Percentiles rank a stretch among this genome's conserved stretches.
Conservation (phyloP, 2,113 vertebrate genomes). For the Choloepus hoffmanni region DNA sequence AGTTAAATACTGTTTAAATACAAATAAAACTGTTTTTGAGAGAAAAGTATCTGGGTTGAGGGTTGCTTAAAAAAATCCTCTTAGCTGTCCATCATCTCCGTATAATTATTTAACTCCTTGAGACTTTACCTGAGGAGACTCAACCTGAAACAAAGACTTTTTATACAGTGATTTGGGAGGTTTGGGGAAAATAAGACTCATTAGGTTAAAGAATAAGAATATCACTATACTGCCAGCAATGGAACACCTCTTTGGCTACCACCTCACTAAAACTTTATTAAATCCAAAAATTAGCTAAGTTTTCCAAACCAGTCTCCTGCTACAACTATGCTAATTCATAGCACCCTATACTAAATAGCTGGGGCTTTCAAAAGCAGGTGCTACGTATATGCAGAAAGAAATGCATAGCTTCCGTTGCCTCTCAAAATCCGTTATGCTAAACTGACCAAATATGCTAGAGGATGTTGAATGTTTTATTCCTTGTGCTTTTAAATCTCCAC, state of each 20-base stretch:
- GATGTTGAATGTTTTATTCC: neutral
- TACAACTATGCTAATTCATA: conserved; percentile 27
- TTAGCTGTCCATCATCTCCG: neutral
- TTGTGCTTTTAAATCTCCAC: conserved; percentile 44
- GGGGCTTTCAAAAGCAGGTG: conserved; percentile 69
- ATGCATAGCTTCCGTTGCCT: conserved; percentile 60
- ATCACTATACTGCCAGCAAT: conserved; percentile 34
- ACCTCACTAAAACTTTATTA: conserved; percentile 33
- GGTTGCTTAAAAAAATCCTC: conserved; percentile 32
- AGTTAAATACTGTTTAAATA: conserved; percentile 33
- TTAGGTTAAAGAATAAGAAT: neutral
- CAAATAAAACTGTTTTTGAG: conserved; percentile 57
- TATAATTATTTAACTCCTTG: neutral
- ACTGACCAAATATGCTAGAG: conserved; percentile 68
- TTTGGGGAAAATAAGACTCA: neutral
- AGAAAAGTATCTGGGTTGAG: conserved; percentile 27
- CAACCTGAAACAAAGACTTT: neutral
- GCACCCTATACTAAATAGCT: conserved; percentile 10
- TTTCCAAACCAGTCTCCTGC: conserved; percentile 44
- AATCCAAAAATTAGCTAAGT: conserved; percentile 32
- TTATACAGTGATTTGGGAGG: neutral
- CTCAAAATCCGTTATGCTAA: conserved; percentile 70
- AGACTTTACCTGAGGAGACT: neutral
- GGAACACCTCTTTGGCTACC: conserved; percentile 71
- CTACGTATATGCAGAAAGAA: conserved; percentile 36